A percentile compares a stretch with the other conserved stretches of the same genome.
These are phyloP conservation scores for Nephrotoma appendiculata DNA, from an alignment of 2,888 invertebrate species.

Conservation along the genomic window DNA sequence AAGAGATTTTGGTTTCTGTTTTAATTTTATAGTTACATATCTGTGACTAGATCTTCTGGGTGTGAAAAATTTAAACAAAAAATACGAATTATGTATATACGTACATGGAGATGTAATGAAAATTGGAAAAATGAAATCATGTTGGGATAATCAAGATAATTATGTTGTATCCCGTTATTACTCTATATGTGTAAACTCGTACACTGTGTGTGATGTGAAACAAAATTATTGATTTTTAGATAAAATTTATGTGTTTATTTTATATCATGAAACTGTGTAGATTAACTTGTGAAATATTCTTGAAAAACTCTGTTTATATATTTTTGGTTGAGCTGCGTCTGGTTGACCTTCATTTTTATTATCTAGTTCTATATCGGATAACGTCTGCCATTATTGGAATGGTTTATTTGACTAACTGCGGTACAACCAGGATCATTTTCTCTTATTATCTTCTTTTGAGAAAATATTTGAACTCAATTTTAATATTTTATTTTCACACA, in stretches of 20 bases:
- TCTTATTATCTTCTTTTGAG: too few relatives aligned
- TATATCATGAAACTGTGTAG: too few relatives aligned
- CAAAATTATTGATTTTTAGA: background rate
- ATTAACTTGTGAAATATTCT: too few relatives aligned
- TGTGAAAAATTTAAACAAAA: background rate
- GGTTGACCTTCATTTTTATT: too few relatives aligned
- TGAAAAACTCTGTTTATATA: too few relatives aligned
- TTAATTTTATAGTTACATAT: background rate
- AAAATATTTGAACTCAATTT: too few relatives aligned
- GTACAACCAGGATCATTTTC: too few relatives aligned
- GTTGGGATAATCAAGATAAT: background rate
- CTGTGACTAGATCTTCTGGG: background rate
- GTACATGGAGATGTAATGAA: background rate
- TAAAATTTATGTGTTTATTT: background rate
- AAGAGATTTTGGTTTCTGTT: background rate
- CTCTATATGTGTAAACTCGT: background rate
- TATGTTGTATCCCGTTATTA: background rate
- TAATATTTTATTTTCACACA: too few relatives aligned
- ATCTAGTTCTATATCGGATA: too few relatives aligned
- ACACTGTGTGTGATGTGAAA: background rate
- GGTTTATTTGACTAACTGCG: too few relatives aligned
- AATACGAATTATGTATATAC: background rate
- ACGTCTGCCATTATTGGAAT: too few relatives aligned
- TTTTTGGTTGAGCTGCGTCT: too few relatives aligned
- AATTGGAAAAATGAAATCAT: background rate